Evolutionary conservation across 2,888 invertebrate genomes (phyloP), one percentile per base, ranked within the genome.

Genomic region (Onthophagus sagittarius): DNA sequence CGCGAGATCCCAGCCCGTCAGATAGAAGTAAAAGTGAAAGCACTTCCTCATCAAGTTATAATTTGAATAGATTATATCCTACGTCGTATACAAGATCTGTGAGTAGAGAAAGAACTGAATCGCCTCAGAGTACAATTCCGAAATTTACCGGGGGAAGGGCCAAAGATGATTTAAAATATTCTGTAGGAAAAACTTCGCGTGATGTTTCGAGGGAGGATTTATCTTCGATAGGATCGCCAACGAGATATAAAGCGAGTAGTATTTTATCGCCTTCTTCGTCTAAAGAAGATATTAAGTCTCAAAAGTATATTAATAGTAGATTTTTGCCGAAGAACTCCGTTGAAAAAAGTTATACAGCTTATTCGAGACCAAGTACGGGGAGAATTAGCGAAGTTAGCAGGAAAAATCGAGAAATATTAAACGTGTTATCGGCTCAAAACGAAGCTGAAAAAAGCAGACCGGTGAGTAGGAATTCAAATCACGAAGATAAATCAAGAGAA

Each of bases 1-100:
- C 87, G 69, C 86, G 89, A 77, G 91, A 91, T 81, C 86, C 88
- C 11, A 90, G 89, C 81, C 88, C 90, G 75, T 82, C 84, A 77
- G 88, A 86, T 81, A 77, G 78, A 67, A 79, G 77, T 71, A 88
- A 86, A 86, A 87, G 87, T 86, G 78, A 76, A 69, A 75, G 73
- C 69, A 81, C 80, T 73, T 87, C 87, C 79, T 88, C 88, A 83
- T 88, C 88, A 83, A 85, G 87, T 78, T 88, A 88, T 76, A 88
- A 85, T 79, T 87, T 87, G 79, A 84, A 83, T 70, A 87, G 89
- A 82, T 80, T 89, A 63, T 89, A 89, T 79, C 87, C 89, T 39
- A 85, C 88, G 79, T 83, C 81, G 15, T 82, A 83, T 62, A 80
- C 82, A 15, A 78, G 83, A 76, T 82, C 83, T 3, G 80, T 78